Conservation (phyloP, 2,113 vertebrate species). For the Chascanopsetta lugubris region DNA sequence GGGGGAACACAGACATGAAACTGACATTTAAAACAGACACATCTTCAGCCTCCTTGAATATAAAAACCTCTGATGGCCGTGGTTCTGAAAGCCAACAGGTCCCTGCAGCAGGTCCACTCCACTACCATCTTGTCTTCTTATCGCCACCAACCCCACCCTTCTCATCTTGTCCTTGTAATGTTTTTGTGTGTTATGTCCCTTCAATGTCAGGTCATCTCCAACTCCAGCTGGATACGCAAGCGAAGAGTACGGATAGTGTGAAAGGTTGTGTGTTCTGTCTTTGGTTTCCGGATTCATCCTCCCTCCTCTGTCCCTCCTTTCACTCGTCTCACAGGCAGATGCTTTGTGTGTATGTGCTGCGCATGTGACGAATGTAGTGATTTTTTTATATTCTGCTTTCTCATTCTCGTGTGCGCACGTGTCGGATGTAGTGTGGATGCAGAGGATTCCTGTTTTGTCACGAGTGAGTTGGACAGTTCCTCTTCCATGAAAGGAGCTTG, state of each 20-base stretch:
- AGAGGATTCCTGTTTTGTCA: constrained; percentile 35
- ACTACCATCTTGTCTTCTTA: constrained; percentile 7
- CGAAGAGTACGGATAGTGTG: constrained; percentile 31
- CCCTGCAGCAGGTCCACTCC: constrained; percentile 25
- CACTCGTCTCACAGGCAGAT: constrained; percentile 17
- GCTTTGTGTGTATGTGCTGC: constrained; percentile 34
- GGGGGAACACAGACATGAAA: constrained; percentile 44
- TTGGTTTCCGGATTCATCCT: constrained; percentile 76
- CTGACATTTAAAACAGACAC: constrained; percentile 61
- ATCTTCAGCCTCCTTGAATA: constrained; percentile 55
- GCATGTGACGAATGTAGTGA: constrained; percentile 66
- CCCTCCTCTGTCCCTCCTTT: constrained; percentile 1
- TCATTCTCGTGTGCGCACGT: constrained; percentile 34
- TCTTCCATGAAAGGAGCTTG: constrained; percentile 16
- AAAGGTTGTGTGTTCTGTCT: constrained; percentile 60
- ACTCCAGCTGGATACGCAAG: constrained; percentile 34
- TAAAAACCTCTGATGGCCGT: constrained; percentile 52
- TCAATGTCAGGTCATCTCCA: constrained; percentile 12
- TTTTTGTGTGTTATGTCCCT: constrained; percentile 18
- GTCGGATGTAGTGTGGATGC: constrained; percentile 60
- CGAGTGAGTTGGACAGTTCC: constrained; percentile 17
- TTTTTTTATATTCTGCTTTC: constrained; percentile 11
- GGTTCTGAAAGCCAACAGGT: constrained; percentile 58
- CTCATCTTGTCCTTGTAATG: constrained; percentile 18
- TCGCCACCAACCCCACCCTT: background rate